Evolutionary conservation across 2,888 invertebrate genomes (phyloP).

Genomic region (Dichetophora obliterata): DNA sequence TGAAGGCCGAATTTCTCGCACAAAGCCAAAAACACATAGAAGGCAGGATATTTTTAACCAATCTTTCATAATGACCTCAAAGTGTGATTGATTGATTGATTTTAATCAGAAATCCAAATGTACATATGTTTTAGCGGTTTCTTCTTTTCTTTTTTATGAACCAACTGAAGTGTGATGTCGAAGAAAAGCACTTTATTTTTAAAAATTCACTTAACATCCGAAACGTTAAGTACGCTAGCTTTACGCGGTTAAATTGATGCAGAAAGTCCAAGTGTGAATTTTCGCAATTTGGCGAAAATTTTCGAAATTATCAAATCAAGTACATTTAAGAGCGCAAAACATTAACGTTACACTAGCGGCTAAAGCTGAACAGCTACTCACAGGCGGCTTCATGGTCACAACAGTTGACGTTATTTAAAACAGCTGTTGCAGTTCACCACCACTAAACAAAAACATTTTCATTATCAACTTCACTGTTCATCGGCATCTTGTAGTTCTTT

Average conservation of each 20-base stretch:
- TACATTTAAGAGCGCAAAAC: constrained; percentile 1
- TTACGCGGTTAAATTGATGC: too few species aligned
- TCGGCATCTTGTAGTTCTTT: not conserved
- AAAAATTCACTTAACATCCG: too few species aligned
- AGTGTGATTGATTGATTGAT: not conserved
- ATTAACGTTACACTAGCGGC: not conserved
- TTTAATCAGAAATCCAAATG: too few species aligned
- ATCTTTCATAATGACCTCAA: constrained; percentile 61
- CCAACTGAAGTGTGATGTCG: too few species aligned
- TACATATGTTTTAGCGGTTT: too few species aligned
- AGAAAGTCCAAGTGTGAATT: constrained; percentile 5
- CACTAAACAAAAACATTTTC: not conserved
- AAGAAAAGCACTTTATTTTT: too few species aligned
- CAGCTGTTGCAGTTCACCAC: not conserved
- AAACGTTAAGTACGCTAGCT: too few species aligned
- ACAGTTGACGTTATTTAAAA: not conserved
- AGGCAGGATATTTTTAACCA: constrained; percentile 81
- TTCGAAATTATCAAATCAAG: constrained; percentile 42
- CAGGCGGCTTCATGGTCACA: not conserved
- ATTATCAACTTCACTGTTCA: not conserved
- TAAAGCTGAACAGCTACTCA: not conserved
- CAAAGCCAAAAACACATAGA: constrained; percentile 83
- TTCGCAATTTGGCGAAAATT: constrained; percentile 1
- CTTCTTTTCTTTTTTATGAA: too few species aligned
- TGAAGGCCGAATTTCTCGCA: constrained; percentile 88